Conservation (phyloP, 2,797 vertebrate species). For the Microchirus variegatus region DNA sequence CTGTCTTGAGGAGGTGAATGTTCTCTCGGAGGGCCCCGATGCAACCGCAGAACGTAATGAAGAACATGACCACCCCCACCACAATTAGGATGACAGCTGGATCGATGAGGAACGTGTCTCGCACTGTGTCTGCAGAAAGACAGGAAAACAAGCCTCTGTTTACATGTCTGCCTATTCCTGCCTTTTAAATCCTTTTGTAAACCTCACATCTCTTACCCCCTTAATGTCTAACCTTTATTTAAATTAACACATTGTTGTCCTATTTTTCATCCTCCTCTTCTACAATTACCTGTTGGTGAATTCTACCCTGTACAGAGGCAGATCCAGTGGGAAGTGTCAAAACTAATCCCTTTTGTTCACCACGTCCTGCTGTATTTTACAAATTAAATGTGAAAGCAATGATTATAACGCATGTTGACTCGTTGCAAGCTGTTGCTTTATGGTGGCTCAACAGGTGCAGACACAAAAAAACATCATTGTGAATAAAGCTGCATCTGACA, state of each 20-base stretch:
- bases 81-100: slow-evolving; percentile 83
- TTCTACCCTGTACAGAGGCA: slow-evolving; percentile 10
- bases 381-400: slow-evolving; percentile 29
- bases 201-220: neutral
- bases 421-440: neutral
- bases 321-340: slow-evolving; percentile 28
- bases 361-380: slow-evolving; percentile 9
- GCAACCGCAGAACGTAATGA: slow-evolving; percentile 86
- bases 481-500: no score
- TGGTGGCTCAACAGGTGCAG: no score
- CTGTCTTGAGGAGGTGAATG: slow-evolving; percentile 82
- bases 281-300: slow-evolving; percentile 10
- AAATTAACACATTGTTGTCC: neutral
- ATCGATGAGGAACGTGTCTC: slow-evolving; percentile 83
- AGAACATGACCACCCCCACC: slow-evolving; percentile 86
- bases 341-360: slow-evolving; percentile 30
- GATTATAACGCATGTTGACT: neutral
- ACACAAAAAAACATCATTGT: no score
- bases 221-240: neutral
- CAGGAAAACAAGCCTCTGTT: slow-evolving; percentile 34
- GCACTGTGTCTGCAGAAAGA: slow-evolving; percentile 76
- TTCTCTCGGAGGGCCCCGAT: slow-evolving; percentile 84
- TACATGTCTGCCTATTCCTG: slow-evolving; percentile 13
- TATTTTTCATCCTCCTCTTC: neutral
- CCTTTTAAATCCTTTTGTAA: neutral